Evolutionary conservation across 2,888 invertebrate genomes (phyloP), one percentile per base, ranked within the genome.

Genomic region (Cheilosia impressa): DNA sequence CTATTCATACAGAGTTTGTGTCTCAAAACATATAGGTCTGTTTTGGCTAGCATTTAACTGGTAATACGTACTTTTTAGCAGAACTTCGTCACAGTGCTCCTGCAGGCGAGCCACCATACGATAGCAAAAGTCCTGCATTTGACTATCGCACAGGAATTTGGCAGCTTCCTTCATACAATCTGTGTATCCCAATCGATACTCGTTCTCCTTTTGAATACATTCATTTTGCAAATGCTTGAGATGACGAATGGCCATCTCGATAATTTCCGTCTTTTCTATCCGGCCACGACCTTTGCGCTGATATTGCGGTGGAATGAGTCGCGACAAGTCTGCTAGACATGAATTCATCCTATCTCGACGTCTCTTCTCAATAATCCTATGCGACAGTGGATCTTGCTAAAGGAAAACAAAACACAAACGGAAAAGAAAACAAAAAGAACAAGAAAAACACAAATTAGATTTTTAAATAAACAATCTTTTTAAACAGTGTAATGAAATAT

Each of bases 291-390:
- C 98, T 92, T 98, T 98, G 92, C 98, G 97, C 90, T 98, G 94
- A 91, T 98, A 98, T 89, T 97, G 97, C 1, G 97, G 95, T 0
- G 98, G 99, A 87, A 99, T 98, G 68, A 99, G 95, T 47, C 98
- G 95, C 69, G 98, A 98, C 38, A 99, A 94, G 92, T 98, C 98
- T 0, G 98, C 98, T 79, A 99, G 93, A 91, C 98, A 98, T 92
- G 98, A 98, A 93, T 99, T 99, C 98, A 99, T 99, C 72, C 98
- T 95, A 93, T 99, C 98, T 27, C 99, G 94, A 43, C 98, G 94
- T 58, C 98, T 94, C 92, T 99, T 99, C 93, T 99, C 98, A 87
- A 99, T 99, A 88, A 99, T 98, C 79, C 98, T 95, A 92, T 98
- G 98, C n/a, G 98, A 98, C 95, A 98, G 95, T 60, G 98, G 98